Evolutionary conservation across 2,797 vertebrate genomes (phyloP).

Genomic region (Hippoglossus hippoglossus): DNA sequence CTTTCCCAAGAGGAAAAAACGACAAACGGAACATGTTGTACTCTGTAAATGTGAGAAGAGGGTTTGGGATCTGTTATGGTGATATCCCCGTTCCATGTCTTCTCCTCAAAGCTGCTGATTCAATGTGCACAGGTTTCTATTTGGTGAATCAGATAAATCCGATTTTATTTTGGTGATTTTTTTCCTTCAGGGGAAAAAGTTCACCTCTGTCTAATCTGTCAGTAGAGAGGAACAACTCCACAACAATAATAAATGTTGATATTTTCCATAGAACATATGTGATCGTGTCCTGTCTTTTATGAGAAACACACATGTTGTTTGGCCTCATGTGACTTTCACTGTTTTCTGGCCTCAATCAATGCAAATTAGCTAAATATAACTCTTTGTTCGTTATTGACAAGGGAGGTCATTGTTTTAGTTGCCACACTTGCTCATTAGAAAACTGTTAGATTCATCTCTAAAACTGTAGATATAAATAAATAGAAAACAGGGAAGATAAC

Average conservation of each 20-base stretch:
- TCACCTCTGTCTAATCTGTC: constrained; percentile 24
- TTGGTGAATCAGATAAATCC: constrained; percentile 38
- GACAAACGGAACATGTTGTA: background rate
- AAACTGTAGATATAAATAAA: constrained; percentile 23
- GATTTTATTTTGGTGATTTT: constrained; percentile 41
- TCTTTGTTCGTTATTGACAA: background rate
- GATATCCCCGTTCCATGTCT: constrained; percentile 2
- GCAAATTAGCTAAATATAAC: background rate
- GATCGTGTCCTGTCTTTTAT: constrained; percentile 11
- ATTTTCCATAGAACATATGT: constrained; percentile 46
- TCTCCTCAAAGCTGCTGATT: constrained; percentile 37
- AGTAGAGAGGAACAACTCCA: constrained; percentile 14
- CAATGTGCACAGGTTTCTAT: constrained; percentile 36
- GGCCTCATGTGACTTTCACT: too few relatives aligned
- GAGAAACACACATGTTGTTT: background rate
- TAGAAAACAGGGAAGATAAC: background rate
- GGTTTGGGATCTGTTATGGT: constrained; percentile 23
- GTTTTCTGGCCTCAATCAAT: too few relatives aligned
- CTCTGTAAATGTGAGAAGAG: constrained; percentile 11
- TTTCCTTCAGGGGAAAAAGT: background rate
- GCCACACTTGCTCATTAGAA: background rate
- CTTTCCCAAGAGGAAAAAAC: background rate
- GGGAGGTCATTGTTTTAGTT: background rate
- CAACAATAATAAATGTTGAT: constrained; percentile 55
- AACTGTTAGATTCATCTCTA: background rate